Percentiles rank a stretch among this genome's conserved stretches.
phyloP scores from a whole-genome alignment of 2,888 invertebrate genomes.

The Vesta saturnalis region DNA sequence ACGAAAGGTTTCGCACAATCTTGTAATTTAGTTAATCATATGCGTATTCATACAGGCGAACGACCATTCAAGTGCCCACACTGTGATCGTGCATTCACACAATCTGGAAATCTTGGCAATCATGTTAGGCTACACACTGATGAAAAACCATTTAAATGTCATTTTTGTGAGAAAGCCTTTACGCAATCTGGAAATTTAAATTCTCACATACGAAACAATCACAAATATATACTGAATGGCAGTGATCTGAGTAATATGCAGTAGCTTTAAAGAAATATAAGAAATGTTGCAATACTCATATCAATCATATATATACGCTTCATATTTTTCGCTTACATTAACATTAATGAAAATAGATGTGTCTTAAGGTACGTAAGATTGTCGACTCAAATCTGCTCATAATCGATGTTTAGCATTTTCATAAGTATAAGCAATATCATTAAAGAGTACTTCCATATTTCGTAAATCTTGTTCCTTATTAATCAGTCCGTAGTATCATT shows the following conservation, averaged over 20 bases:
- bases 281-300: slow-evolving; percentile 35
- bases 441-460: slow-evolving; percentile 5
- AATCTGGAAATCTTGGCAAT: slow-evolving; percentile 60
- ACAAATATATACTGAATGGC: slow-evolving; percentile 47
- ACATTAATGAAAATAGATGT: neutral
- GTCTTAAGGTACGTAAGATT: neutral
- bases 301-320: slow-evolving; percentile 35
- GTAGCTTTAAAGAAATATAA: slow-evolving; percentile 23
- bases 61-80: slow-evolving; percentile 61
- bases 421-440: slow-evolving; percentile 13
- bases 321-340: slow-evolving; percentile 31
- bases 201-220: slow-evolving; percentile 61
- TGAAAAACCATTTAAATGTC: slow-evolving; percentile 61
- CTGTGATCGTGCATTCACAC: slow-evolving; percentile 60
- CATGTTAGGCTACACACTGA: slow-evolving; percentile 60
- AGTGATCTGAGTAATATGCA: slow-evolving; percentile 28
- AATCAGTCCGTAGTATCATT: slow-evolving; percentile 37
- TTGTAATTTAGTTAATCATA: slow-evolving; percentile 60
- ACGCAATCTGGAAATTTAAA: slow-evolving; percentile 60
- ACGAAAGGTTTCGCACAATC: slow-evolving; percentile 60
- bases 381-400: neutral
- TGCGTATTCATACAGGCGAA: slow-evolving; percentile 60
- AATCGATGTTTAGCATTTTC: slow-evolving; percentile 4
- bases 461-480: slow-evolving; percentile 33
- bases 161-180: slow-evolving; percentile 60